phyloP scores from a whole-genome alignment of 2,113 vertebrate species.

The Dasyornis broadbenti region DNA sequence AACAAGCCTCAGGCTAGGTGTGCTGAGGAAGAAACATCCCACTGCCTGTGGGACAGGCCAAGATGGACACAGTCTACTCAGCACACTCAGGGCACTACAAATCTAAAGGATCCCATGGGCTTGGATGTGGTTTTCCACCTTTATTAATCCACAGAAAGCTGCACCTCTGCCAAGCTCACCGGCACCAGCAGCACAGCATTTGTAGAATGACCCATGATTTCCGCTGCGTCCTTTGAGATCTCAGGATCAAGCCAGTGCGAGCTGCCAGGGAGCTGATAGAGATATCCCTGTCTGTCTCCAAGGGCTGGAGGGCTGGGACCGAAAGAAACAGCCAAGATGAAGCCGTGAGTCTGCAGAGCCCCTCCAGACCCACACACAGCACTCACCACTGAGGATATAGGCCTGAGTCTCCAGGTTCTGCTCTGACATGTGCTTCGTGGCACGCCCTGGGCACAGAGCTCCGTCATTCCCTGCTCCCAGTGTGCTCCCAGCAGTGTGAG shows the following conservation, averaged over 20 bases:
- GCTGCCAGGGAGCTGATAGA: background rate
- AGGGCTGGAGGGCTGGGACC: background rate
- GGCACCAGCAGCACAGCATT: background rate
- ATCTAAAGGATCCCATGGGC: background rate
- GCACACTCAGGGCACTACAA: background rate
- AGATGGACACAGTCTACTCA: background rate
- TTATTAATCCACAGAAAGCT: background rate
- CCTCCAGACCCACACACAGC: fast-evolving
- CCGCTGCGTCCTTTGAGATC: background rate
- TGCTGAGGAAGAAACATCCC: background rate
- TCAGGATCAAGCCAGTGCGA: background rate
- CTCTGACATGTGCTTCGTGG: background rate
- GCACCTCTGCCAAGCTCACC: background rate
- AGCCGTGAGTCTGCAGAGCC: fast-evolving
- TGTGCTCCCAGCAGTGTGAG: background rate
- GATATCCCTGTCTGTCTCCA: background rate
- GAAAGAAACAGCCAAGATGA: background rate
- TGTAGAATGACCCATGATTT: fast-evolving
- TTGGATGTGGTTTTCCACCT: background rate
- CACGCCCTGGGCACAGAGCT: background rate
- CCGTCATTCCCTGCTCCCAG: background rate
- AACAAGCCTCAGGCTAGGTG: background rate
- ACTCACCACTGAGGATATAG: background rate
- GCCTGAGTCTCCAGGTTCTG: background rate
- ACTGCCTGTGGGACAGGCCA: background rate